Evolutionary conservation across 2,113 vertebrate species (phyloP).

Genomic region (Uria aalge): DNA sequence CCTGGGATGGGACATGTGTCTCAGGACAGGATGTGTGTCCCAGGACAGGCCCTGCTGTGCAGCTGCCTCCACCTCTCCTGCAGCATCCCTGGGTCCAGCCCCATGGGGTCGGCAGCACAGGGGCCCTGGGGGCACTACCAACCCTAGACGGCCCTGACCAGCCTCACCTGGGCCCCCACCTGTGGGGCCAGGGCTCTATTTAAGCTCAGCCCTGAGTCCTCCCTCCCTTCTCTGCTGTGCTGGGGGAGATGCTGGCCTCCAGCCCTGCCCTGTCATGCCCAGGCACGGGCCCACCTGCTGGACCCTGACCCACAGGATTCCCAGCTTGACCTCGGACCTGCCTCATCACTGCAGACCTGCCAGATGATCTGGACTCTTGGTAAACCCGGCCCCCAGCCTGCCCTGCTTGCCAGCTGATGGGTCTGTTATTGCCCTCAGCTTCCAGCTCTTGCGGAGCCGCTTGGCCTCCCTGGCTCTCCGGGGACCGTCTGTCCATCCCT

Average conservation of each 20-base stretch:
- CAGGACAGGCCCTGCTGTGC: neutral
- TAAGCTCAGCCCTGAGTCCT: neutral
- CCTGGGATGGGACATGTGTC: neutral
- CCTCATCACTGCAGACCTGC: fast-evolving
- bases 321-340: neutral
- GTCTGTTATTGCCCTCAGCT: neutral
- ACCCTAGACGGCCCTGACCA: neutral
- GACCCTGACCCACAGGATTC: fast-evolving
- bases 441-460: neutral
- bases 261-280: neutral
- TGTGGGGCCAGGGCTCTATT: neutral
- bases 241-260: neutral
- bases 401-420: neutral
- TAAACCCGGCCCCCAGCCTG: neutral
- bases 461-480: neutral
- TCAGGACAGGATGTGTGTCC: neutral
- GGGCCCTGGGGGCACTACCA: neutral
- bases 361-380: fast-evolving
- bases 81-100: neutral
- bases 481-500: neutral
- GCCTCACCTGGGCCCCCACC: neutral
- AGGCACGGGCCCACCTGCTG: fast-evolving
- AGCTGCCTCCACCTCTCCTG: neutral
- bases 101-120: neutral
- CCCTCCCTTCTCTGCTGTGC: fast-evolving